These are phyloP conservation scores for Cephalopholis sonnerati DNA, from an alignment of 2,113 vertebrate species.

Conservation along the genomic window DNA sequence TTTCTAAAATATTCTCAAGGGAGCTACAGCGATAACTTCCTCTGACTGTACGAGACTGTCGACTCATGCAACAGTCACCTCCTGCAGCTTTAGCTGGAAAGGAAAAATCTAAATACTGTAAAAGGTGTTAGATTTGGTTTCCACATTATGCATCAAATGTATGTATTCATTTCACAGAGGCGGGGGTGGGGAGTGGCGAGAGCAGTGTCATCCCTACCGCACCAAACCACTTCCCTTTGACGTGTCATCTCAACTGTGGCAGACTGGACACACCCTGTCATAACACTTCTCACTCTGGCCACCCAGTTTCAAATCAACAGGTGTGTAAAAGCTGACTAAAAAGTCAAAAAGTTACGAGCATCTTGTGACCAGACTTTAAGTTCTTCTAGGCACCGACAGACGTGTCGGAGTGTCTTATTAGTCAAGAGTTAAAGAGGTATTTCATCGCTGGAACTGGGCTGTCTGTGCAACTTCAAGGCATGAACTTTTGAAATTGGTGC, in stretches of 20 bases:
- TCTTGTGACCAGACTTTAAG: background rate
- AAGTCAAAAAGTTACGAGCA: background rate
- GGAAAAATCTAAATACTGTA: background rate
- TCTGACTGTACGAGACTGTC: background rate
- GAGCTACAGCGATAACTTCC: background rate
- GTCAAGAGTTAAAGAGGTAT: no score
- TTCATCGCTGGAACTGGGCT: no score
- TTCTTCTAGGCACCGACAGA: background rate
- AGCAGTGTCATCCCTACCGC: conserved; percentile 42
- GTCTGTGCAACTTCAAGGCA: no score
- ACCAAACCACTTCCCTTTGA: conserved; percentile 61
- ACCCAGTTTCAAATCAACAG: conserved; percentile 58
- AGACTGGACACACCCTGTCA: conserved; percentile 49
- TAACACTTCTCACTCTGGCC: conserved; percentile 24
- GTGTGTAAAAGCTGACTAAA: background rate
- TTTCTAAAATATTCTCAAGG: background rate
- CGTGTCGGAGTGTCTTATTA: no score
- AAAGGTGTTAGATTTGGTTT: background rate
- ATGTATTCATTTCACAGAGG: background rate
- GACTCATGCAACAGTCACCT: background rate
- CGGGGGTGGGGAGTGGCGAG: background rate
- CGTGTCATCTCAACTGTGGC: conserved; percentile 35
- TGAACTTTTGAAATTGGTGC: no score
- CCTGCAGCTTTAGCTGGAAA: background rate
- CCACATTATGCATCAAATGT: background rate